Evolutionary conservation across 2,888 invertebrate genomes (phyloP), one percentile per base, ranked within the genome.

Genomic region (Schrankia costaestrigalis): DNA sequence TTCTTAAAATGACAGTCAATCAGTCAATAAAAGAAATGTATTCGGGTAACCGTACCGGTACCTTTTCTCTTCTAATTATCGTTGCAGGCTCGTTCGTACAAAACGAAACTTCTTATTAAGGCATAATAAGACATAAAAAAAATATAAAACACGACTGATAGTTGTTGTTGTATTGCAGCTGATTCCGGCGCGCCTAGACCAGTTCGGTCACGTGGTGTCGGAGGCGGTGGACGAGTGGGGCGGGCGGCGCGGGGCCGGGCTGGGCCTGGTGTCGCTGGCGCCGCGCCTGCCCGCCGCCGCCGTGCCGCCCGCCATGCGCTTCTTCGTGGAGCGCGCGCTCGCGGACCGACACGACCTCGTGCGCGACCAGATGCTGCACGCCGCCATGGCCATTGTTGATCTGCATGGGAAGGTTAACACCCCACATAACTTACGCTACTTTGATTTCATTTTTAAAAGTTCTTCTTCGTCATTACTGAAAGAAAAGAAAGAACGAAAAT

Each of bases 351-450:
- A 93, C 70, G 91, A 93, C 52, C 88, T 89, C 21, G 97, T 97
- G 11, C 91, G 97, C 33, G 94, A 93, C 13, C 93, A 95, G 75
- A 98, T 99, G 98, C 89, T 98, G 36, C 93, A 93, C 46, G 97
- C 98, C 8, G 98, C 98, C n/a, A 91, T 97, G 51, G 94, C 94
- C 28, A 92, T 96, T 41, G 96, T 99, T 2, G 95, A 97, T 70
- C 86, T 94, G 33, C 98, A 99, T 79, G 99, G 99, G 15, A 97
- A 97, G 89, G 94, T 93, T 35, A 13, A 6, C 19, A 17, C 15
- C n/a, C 6, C 9, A 15, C 11, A 7, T 4, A 13, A 2, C 13
- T 3, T 13, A 9, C 17, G 1, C n/a, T 11, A 1, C 11, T 18
- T n/a, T n/a, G n/a, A n/a, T n/a, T n/a, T n/a, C n/a, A n/a, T n/a